A percentile compares a stretch with the other conserved stretches of the same genome.
Evolutionary conservation across 2,113 vertebrate species (phyloP).

Genomic region (Cyphomyrus plagiostoma): DNA sequence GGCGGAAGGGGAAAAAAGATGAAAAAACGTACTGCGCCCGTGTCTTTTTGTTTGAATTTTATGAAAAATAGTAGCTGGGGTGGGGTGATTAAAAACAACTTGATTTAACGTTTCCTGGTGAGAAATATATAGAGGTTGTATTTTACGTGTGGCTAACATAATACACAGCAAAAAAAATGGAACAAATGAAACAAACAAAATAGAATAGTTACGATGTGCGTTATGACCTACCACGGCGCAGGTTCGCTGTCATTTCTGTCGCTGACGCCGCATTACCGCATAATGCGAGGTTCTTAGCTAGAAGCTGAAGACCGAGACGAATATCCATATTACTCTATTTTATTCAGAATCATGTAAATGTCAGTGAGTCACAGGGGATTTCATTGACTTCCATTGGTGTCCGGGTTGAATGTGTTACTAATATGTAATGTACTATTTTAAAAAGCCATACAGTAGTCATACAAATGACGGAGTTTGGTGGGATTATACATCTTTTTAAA

Average conservation of each 20-base stretch:
- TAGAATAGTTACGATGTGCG: neutral
- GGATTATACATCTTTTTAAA: neutral
- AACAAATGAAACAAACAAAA: neutral
- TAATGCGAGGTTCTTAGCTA: neutral
- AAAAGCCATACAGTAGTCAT: neutral
- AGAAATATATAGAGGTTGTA: neutral
- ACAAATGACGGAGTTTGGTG: neutral
- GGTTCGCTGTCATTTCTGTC: neutral
- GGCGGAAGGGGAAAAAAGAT: slow-evolving; percentile 5
- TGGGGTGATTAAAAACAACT: neutral
- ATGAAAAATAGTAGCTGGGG: neutral
- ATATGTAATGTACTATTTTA: neutral
- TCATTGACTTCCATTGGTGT: neutral
- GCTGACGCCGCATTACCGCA: neutral
- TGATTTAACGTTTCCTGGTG: neutral
- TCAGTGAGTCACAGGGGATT: neutral
- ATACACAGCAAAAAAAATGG: neutral
- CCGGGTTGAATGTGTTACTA: neutral
- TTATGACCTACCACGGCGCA: neutral
- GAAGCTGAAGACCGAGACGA: neutral
- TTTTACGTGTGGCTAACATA: neutral
- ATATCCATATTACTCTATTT: neutral
- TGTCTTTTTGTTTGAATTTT: slow-evolving; percentile 4
- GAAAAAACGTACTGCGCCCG: neutral
- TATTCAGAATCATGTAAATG: neutral